Conservation (phyloP, 2,797 vertebrate species). For the Erpetoichthys calabaricus region DNA sequence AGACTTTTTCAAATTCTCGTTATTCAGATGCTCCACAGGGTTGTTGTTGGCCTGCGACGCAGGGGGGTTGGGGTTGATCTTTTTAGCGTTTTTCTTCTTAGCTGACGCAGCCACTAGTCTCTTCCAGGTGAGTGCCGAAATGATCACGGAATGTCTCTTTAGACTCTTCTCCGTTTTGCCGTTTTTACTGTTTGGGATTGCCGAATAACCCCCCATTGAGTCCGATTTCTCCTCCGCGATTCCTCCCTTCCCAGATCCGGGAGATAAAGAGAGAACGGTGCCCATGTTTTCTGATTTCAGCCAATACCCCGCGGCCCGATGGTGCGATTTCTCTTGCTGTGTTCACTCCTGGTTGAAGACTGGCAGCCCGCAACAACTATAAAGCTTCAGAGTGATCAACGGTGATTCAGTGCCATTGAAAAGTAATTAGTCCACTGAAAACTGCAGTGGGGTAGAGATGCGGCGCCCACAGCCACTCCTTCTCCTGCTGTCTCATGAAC, state of each 20-base stretch:
- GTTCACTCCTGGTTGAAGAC: slow-evolving; percentile 23
- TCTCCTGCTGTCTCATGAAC: slow-evolving; percentile 20
- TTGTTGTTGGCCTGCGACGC: slow-evolving; percentile 31
- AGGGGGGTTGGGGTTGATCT: slow-evolving; percentile 45
- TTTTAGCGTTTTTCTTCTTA: slow-evolving; percentile 67
- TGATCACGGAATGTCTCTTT: slow-evolving; percentile 69
- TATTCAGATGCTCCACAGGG: slow-evolving; percentile 52
- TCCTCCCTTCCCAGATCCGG: slow-evolving; percentile 45
- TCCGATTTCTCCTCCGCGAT: slow-evolving; percentile 49
- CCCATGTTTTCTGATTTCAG: slow-evolving; percentile 59
- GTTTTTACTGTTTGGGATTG: slow-evolving; percentile 27
- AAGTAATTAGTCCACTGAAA: slow-evolving; percentile 15
- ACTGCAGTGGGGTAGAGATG: slow-evolving; percentile 7
- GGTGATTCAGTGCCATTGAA: slow-evolving; percentile 33
- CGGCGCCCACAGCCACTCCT: slow-evolving; percentile 21
- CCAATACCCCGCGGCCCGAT: slow-evolving; percentile 28
- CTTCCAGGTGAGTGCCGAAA: slow-evolving; percentile 77
- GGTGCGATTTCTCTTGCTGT: slow-evolving; percentile 25
- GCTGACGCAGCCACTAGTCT: slow-evolving; percentile 67
- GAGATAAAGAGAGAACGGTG: slow-evolving; percentile 81
- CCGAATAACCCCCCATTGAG: slow-evolving; percentile 35
- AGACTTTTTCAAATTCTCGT: slow-evolving; percentile 44
- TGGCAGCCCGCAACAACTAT: slow-evolving; percentile 19
- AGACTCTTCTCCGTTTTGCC: slow-evolving; percentile 67
- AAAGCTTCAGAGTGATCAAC: slow-evolving; percentile 30